Conservation (phyloP, 2,113 vertebrate species). For the Athene cunicularia region DNA sequence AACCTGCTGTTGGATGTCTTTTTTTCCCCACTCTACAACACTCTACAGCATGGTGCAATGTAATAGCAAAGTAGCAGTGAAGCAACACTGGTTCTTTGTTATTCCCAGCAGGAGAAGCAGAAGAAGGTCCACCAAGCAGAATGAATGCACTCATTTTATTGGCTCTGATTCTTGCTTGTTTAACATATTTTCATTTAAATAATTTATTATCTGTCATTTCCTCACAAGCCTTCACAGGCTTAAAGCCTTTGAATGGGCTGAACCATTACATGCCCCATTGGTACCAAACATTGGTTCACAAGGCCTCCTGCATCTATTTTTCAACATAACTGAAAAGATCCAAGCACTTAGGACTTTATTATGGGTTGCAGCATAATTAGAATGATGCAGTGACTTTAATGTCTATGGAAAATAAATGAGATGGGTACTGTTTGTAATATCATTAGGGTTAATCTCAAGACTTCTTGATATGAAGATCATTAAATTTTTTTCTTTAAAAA, state of each 20-base stretch:
- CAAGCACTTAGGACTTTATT: background rate
- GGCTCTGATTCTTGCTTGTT: background rate
- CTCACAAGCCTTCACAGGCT: background rate
- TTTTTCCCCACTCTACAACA: background rate
- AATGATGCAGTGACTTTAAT: background rate
- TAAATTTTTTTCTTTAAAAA: background rate
- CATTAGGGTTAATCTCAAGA: background rate
- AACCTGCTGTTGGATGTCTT: background rate
- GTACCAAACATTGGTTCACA: background rate
- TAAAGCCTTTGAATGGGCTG: background rate
- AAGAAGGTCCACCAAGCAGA: background rate
- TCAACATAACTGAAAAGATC: background rate
- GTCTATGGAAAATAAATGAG: background rate
- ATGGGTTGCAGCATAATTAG: background rate
- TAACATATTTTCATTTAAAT: background rate
- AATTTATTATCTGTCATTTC: constrained; percentile 10
- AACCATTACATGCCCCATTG: background rate
- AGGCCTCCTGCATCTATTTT: background rate
- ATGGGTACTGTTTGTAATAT: background rate
- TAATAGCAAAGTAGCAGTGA: background rate
- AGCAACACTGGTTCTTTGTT: background rate
- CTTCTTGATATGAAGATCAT: background rate
- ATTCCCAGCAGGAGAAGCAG: background rate
- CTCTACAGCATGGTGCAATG: background rate
- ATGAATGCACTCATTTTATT: background rate